A percentile compares a stretch with the other conserved stretches of the same genome.
phyloP scores from a whole-genome alignment of 2,888 invertebrate species.

The Tenthredo notha region DNA sequence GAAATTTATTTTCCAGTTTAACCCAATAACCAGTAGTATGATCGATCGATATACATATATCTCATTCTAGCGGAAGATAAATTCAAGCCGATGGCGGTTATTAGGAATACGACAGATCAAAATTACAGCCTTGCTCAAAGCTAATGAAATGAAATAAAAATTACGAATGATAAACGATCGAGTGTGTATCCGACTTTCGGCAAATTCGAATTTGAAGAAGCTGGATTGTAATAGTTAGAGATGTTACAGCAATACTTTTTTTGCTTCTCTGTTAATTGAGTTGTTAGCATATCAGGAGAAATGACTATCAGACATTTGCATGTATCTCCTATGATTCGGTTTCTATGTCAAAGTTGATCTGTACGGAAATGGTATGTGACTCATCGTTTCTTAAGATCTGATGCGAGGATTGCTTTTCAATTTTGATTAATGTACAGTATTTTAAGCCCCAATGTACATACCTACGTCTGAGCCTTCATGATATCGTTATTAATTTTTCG shows the following conservation, averaged over 20 bases:
- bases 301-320: neutral
- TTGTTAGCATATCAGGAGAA: neutral
- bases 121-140: neutral
- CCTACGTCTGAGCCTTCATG: neutral
- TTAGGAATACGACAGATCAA: neutral
- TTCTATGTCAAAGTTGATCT: neutral
- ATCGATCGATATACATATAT: neutral
- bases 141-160: neutral
- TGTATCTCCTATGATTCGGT: neutral
- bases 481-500: neutral
- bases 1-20: constrained; percentile 20
- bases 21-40: neutral
- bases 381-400: neutral
- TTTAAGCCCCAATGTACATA: neutral
- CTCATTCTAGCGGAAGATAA: neutral
- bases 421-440: neutral
- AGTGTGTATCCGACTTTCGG: neutral
- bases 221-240: neutral
- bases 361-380: neutral
- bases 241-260: neutral
- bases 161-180: neutral
- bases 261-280: neutral
- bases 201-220: neutral
- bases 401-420: neutral
- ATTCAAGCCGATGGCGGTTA: neutral